phyloP scores from a whole-genome alignment of 2,797 vertebrate genomes.

The Leucoraja ocellata region DNA sequence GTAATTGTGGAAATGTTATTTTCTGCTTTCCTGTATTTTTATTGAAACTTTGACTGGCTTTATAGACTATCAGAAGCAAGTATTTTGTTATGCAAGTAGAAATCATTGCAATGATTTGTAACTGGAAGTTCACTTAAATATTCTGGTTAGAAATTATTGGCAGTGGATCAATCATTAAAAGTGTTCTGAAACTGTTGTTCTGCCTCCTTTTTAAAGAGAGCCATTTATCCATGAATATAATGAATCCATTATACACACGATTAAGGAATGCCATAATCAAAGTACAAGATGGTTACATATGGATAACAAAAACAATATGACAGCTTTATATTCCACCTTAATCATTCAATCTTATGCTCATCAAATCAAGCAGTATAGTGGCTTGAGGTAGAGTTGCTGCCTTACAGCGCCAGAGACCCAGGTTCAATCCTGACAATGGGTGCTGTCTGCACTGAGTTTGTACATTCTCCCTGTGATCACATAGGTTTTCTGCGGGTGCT shows the following conservation, averaged over 20 bases:
- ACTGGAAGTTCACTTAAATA: neutral
- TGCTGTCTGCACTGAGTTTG: no score
- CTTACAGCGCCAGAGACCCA: no score
- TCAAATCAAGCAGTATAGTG: neutral
- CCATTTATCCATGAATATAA: neutral
- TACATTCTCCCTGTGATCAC: no score
- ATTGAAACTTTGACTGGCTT: neutral
- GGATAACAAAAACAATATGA: neutral
- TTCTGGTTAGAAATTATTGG: neutral
- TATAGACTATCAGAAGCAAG: neutral
- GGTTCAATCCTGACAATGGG: no score
- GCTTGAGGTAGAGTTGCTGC: no score
- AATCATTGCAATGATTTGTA: neutral
- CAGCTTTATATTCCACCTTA: neutral
- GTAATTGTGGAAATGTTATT: neutral
- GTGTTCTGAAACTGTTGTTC: neutral
- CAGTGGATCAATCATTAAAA: neutral
- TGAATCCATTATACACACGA: neutral
- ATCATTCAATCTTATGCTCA: neutral
- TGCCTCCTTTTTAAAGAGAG: neutral
- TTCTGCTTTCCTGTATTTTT: neutral
- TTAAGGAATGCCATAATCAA: neutral
- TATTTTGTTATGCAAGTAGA: neutral
- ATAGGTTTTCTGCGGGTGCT: no score
- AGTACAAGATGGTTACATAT: neutral